Evolutionary conservation across 2,888 invertebrate species (phyloP).

Genomic region (Meiosimyza platycephala): DNA sequence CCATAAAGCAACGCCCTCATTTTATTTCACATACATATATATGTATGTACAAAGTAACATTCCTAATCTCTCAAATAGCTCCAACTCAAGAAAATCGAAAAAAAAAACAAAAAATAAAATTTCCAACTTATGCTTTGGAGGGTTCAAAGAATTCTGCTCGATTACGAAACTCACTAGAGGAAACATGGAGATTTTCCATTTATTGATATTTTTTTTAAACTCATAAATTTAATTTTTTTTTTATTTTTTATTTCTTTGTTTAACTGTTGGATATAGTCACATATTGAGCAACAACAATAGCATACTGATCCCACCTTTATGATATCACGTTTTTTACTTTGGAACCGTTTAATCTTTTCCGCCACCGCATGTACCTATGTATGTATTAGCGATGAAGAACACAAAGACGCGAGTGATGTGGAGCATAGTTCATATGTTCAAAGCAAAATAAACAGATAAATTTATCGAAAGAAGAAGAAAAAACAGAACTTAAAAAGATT

Average conservation of each 20-base stretch:
- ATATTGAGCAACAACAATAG: conserved; percentile 13
- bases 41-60: too few relatives aligned
- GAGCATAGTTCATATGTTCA: not conserved
- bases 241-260: not conserved
- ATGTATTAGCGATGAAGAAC: conserved; percentile 12
- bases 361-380: conserved; percentile 13
- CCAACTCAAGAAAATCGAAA: too few relatives aligned
- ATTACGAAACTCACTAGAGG: too few relatives aligned
- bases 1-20: conserved; percentile 22
- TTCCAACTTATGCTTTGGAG: too few relatives aligned
- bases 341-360: conserved; percentile 28
- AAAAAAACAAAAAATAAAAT: too few relatives aligned
- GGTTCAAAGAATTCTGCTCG: too few relatives aligned
- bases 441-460: not conserved
- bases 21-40: not conserved
- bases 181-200: too few relatives aligned
- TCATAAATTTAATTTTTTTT: conserved; percentile 31
- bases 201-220: conserved; percentile 9
- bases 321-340: conserved; percentile 20
- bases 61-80: too few relatives aligned
- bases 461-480: not conserved
- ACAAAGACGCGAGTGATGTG: not conserved
- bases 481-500: not conserved
- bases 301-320: conserved; percentile 23
- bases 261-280: not conserved